phyloP scores from a whole-genome alignment of 2,113 vertebrate species.

The Neodontobutis hainanensis region DNA sequence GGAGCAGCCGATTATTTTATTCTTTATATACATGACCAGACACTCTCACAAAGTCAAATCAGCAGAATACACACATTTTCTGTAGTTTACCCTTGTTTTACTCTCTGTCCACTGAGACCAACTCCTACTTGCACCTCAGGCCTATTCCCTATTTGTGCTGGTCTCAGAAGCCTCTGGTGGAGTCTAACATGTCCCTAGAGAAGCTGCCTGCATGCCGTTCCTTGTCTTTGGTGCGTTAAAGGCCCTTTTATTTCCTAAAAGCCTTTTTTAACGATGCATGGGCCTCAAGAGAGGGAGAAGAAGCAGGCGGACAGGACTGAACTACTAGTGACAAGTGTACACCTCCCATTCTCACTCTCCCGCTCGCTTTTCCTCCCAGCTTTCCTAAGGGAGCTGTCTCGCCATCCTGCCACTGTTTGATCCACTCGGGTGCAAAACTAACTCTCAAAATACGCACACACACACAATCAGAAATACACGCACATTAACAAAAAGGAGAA shows the following conservation, averaged over 20 bases:
- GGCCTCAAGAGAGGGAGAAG: conserved; percentile 60
- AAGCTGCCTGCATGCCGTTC: conserved; percentile 37
- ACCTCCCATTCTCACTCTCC: conserved; percentile 38
- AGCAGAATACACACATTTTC: conserved; percentile 20
- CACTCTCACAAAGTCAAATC: conserved; percentile 34
- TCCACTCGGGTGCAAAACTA: conserved; percentile 27
- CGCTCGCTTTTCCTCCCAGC: conserved; percentile 32
- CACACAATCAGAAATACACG: conserved; percentile 19
- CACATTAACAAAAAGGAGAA: conserved; percentile 26
- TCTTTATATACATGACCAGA: conserved; percentile 26
- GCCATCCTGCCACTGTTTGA: conserved; percentile 59
- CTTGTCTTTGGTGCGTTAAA: conserved; percentile 64
- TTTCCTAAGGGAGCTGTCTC: conserved; percentile 53
- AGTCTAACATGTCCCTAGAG: conserved; percentile 66
- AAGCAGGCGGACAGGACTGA: conserved; percentile 51
- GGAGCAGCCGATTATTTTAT: conserved; percentile 38
- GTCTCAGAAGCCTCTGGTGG: conserved; percentile 60
- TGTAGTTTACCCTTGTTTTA: conserved; percentile 32
- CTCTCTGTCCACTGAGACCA: conserved; percentile 45
- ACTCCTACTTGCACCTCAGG: conserved; percentile 50
- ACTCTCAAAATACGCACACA: conserved; percentile 5
- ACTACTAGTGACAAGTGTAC: conserved; percentile 37
- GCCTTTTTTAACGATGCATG: conserved; percentile 58
- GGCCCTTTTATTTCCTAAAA: conserved; percentile 69
- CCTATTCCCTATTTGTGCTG: conserved; percentile 52